A percentile compares a stretch with the other conserved stretches of the same genome.
phyloP scores from a whole-genome alignment of 2,797 vertebrate genomes.

The Artibeus jamaicensis region DNA sequence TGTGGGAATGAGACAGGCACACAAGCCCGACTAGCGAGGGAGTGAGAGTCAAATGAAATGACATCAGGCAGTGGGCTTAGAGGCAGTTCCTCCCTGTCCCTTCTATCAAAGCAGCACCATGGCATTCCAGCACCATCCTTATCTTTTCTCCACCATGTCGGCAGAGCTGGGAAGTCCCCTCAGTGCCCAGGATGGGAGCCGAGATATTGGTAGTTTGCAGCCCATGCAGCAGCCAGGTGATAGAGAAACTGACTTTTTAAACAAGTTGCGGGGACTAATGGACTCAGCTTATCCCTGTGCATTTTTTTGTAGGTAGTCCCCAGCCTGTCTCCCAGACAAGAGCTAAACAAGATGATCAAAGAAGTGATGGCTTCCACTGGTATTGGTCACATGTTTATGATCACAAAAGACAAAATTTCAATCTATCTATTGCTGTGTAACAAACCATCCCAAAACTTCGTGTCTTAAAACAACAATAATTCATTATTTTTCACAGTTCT shows the following conservation, averaged over 20 bases:
- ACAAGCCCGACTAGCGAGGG: background rate
- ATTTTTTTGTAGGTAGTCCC: background rate
- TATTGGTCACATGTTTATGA: too few species aligned
- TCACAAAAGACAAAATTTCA: background rate
- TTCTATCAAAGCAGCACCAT: background rate
- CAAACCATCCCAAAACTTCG: background rate
- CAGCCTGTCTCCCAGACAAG: background rate
- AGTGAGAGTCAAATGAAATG: background rate
- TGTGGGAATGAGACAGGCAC: background rate
- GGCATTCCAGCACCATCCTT: background rate
- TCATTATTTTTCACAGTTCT: background rate
- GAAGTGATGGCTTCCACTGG: background rate
- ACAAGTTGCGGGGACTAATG: background rate
- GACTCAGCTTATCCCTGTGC: background rate
- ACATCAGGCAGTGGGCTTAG: background rate
- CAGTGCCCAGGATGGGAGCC: background rate
- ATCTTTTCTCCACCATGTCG: background rate
- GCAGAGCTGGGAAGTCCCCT: background rate
- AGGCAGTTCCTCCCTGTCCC: background rate
- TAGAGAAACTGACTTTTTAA: background rate
- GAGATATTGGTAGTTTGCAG: background rate
- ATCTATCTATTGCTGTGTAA: background rate
- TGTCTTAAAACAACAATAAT: background rate
- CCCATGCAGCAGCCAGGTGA: background rate
- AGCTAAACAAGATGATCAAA: background rate